Conservation (phyloP, 2,888 invertebrate genomes). For the Pammene aurita region DNA sequence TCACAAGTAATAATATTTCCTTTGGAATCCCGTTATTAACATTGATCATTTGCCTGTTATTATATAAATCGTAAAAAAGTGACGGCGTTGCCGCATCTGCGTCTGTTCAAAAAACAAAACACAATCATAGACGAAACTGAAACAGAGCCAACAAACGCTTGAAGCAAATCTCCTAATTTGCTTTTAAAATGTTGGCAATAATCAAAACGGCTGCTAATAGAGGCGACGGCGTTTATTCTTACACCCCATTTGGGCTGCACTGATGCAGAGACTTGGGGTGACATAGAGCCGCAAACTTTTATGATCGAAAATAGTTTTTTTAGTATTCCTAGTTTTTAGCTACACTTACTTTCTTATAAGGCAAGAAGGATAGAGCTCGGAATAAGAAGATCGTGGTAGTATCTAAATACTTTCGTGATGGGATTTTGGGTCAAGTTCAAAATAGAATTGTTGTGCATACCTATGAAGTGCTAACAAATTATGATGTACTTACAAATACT, state of each 20-base stretch:
- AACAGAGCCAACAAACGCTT: constrained; percentile 17
- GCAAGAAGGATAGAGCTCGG: too few relatives aligned
- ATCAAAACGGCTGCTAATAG: constrained; percentile 65
- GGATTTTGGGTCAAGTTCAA: too few relatives aligned
- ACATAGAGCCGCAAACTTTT: constrained; percentile 45
- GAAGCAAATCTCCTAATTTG: constrained; percentile 54
- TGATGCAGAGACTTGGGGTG: constrained; percentile 51
- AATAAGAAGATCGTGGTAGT: too few relatives aligned
- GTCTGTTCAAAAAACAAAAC: constrained; percentile 9
- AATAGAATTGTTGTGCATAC: too few relatives aligned
- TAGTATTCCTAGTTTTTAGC: too few relatives aligned
- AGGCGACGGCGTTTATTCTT: constrained; percentile 74
- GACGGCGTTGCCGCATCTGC: neutral
- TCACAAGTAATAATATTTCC: neutral
- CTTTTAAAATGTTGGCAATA: constrained; percentile 56
- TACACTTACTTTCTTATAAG: too few relatives aligned
- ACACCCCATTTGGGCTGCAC: constrained; percentile 78
- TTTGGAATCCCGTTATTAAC: constrained; percentile 3
- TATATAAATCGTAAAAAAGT: neutral
- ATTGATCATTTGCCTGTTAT: constrained; percentile 8
- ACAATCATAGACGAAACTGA: neutral
- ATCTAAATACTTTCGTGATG: too few relatives aligned
- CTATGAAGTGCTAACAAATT: too few relatives aligned
- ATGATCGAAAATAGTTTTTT: neutral
- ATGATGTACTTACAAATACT: too few relatives aligned